Evolutionary conservation across 1,140 invertebrate species (phyloP), one percentile per base, ranked within the genome.

Genomic region (Megalonaias nervosa): DNA sequence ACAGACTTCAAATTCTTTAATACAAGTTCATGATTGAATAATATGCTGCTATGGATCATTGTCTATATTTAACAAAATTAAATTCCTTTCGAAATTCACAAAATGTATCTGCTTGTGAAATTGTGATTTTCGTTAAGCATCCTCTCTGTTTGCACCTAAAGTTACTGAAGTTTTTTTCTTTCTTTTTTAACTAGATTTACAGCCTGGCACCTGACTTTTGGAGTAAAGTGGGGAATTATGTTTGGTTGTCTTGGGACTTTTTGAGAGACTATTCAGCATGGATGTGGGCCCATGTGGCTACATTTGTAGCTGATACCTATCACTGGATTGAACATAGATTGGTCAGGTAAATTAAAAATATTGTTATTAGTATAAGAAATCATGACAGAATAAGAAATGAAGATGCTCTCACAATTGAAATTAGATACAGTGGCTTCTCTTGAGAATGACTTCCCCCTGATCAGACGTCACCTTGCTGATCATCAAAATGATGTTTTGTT

Each of bases 311-410:
- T 14, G 57, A 77, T 23, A 68, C 70, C 14, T 80, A 80, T 64
- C 75, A 75, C 66, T 89, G 86, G 85, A 55, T 89, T 38, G 67
- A 72, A 79, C 77, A 84, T 78, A 81, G 86, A 70, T 73, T 89
- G 67, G 76, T 87, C 62, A 80, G 75, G 87, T 89, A 76, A 89
- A 86, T 87, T 74, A 17, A n/a, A n/a, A 64, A 15, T 72, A 31
- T 31, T 17, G 17, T 65, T 59, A 14, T 9, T 6, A 48, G 11
- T 31, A 48, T 0, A 48, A 9, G 38, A 4, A 48, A 9, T 48
- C 38, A 48, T 48, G 0, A 48, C 38, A 48, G 38, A 48, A 9
- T 48, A 48, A 48, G 11, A 48, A 31, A 48, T 11, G 6, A 48
- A 48, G 38, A 38, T 38, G 38, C 38, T 38, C 38, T 38, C 5